Base-by-base conservation (phyloP, 1,140 invertebrate genomes). In the Lamellibrachia luymesi region DNA sequence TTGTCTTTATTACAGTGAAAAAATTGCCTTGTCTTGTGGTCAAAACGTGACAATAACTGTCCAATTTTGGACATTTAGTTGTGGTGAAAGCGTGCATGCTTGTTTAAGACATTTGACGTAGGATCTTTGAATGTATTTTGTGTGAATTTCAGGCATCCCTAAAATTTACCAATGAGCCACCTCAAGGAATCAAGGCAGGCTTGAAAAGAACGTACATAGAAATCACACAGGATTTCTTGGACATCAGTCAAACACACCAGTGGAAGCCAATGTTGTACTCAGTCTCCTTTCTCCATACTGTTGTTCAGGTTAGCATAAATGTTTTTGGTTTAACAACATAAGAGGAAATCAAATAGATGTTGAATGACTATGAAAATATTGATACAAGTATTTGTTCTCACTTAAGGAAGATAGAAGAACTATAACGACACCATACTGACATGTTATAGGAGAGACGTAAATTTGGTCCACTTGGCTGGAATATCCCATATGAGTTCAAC, bases 241-340 rank as follows among this genome's bases (percentile, higher is more conserved):
- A 99, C 95, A 99, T 99, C 95, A 98, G 98, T 22, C 97, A 98
- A 6, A 97, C 98, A 94, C 97, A 97, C 0, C 98, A 99, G 96
- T 99, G 99, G 98, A 98, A 98, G 38, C 98, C 98, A 0, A 96
- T 99, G 91, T 96, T 99, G 25, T 99, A 99, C 95, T 98, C 98
- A 0, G 98, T 99, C 2, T 98, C 98, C 25, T 99, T 99, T 97
- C 96, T 99, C 13, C 96, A 96, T 93, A 96, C 96, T 17, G 96
- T 96, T 2, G 96, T 96, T 0, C 96, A 96, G 94, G 99, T 80
- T 80, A 22, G 64, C 5, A 80, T 56, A 56, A 8, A 17, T 56
- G 13, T 22, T 4, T 80, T 80, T 80, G n/a, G 38, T 38, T 38
- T 38, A 38, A 38, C 1, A 38, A 38, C 38, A 38, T 38, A 38